phyloP scores from a whole-genome alignment of 2,113 vertebrate species.

The Rhineura floridana region DNA sequence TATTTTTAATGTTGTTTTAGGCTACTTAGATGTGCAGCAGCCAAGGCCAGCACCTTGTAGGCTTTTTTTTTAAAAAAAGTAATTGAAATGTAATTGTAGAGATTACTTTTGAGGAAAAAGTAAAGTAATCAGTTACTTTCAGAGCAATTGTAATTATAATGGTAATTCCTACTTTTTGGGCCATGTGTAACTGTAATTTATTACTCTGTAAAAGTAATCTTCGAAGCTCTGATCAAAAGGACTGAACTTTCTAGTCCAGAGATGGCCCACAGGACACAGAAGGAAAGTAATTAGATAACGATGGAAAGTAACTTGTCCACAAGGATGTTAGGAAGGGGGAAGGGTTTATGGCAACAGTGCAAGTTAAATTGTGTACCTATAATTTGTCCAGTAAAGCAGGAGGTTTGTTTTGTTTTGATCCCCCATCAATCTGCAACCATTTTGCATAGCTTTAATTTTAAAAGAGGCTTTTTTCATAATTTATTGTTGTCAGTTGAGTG shows the following conservation, averaged over 20 bases:
- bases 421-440: background rate
- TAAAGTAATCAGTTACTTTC: too few species aligned
- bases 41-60: too few species aligned
- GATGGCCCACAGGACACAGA: background rate
- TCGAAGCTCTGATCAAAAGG: too few species aligned
- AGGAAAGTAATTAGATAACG: background rate
- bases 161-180: too few species aligned
- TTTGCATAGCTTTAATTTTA: background rate
- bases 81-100: too few species aligned
- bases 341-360: background rate
- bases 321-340: background rate
- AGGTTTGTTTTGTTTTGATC: background rate
- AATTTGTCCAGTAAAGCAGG: background rate
- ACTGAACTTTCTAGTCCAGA: background rate
- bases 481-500: slow-evolving; percentile 19
- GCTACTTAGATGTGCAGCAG: too few species aligned
- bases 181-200: too few species aligned
- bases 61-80: too few species aligned
- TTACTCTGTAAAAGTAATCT: too few species aligned
- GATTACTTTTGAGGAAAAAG: too few species aligned
- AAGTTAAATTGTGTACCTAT: background rate
- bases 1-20: too few species aligned
- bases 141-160: too few species aligned
- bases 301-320: background rate
- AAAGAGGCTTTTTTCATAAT: slow-evolving; percentile 17